Percentiles rank a stretch among this genome's conserved stretches.
These are phyloP conservation scores for Formicarius rufipectus DNA, from an alignment of 2,113 vertebrate species.

Conservation along the genomic window DNA sequence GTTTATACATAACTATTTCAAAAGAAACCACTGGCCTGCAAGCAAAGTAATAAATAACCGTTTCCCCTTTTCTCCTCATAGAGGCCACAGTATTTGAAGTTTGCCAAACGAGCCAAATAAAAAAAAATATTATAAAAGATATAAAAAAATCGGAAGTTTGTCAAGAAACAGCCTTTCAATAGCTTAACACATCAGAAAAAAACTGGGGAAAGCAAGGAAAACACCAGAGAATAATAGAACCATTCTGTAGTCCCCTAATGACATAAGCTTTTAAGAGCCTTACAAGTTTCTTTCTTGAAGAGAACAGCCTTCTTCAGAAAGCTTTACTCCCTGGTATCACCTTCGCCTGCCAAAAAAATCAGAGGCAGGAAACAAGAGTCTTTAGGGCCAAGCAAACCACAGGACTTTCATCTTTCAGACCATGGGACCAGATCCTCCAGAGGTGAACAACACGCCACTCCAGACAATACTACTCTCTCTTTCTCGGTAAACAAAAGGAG, in stretches of 20 bases:
- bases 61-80: neutral
- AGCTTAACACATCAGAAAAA: neutral
- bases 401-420: neutral
- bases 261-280: neutral
- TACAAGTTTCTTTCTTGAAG: neutral
- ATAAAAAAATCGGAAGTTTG: neutral
- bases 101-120: conserved; percentile 3
- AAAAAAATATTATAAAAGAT: neutral
- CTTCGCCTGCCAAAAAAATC: neutral
- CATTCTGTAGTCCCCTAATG: neutral
- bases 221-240: neutral
- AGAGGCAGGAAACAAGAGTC: neutral
- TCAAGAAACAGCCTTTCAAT: conserved; percentile 28
- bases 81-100: conserved; percentile 29
- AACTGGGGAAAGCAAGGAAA: neutral
- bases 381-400: neutral
- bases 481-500: neutral
- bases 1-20: conserved; percentile 56
- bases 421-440: neutral
- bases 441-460: neutral
- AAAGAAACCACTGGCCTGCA: conserved; percentile 13
- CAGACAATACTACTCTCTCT: neutral
- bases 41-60: conserved; percentile 43
- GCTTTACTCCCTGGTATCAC: neutral
- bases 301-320: neutral